Conservation (phyloP, 2,888 invertebrate genomes). For the Stictocephala bisonia region DNA sequence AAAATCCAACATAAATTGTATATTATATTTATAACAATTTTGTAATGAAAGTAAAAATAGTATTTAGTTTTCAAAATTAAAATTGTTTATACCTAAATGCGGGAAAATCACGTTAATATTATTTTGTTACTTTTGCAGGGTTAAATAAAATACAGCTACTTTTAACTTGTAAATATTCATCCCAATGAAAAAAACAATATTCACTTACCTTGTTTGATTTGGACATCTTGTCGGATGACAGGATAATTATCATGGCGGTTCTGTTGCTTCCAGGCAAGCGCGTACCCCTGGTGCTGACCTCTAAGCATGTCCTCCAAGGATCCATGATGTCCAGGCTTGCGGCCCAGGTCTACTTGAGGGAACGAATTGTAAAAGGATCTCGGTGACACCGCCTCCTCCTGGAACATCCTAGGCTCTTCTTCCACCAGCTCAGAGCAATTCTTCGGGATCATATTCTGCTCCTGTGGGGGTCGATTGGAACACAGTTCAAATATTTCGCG, state of each 20-base stretch:
- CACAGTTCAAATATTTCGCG: slow-evolving; percentile 18
- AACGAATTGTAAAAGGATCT: slow-evolving; percentile 31
- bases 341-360: background rate
- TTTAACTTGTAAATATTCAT: no score
- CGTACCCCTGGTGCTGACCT: slow-evolving; percentile 1
- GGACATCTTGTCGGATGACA: slow-evolving; percentile 5
- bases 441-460: slow-evolving; percentile 10
- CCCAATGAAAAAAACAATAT: no score
- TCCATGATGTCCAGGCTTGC: background rate
- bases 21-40: no score
- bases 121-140: no score
- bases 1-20: no score
- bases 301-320: background rate
- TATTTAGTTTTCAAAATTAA: no score
- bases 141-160: no score
- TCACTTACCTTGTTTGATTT: slow-evolving; percentile 29
- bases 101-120: no score
- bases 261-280: slow-evolving; percentile 22
- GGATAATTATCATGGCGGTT: background rate
- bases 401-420: slow-evolving; percentile 12
- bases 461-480: background rate
- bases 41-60: no score
- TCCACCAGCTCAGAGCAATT: background rate
- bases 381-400: slow-evolving; percentile 34
- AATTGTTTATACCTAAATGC: no score